These are phyloP conservation scores for Drosophila baimaii DNA, from an alignment of 1,140 invertebrate species.

Conservation along the genomic window DNA sequence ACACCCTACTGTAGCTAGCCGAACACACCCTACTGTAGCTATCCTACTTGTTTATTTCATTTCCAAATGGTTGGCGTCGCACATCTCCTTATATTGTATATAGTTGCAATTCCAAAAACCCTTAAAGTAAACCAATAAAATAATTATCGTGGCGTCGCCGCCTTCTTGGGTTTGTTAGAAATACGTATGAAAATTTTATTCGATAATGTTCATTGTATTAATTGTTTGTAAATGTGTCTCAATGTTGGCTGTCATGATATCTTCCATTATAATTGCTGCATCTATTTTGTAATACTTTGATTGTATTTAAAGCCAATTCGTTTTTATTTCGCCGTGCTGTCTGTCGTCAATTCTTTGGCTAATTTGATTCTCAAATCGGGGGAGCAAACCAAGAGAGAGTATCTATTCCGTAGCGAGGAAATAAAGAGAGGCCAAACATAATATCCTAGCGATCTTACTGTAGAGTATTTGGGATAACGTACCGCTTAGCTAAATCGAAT, in stretches of 20 bases:
- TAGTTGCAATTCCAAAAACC: not conserved
- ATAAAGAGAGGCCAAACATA: conserved; percentile 38
- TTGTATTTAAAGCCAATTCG: conserved; percentile 74
- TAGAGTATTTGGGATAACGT: conserved; percentile 54
- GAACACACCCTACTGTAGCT: no score
- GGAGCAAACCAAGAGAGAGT: conserved; percentile 42
- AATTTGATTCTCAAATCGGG: conserved; percentile 68
- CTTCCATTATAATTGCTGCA: conserved; percentile 45
- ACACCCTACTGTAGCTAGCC: not conserved
- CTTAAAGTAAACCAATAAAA: not conserved
- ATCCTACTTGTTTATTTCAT: not conserved
- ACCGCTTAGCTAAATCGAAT: conserved; percentile 47
- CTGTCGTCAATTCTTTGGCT: conserved; percentile 73
- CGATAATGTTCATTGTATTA: conserved; percentile 81
- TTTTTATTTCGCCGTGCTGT: conserved; percentile 52
- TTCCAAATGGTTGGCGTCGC: not conserved
- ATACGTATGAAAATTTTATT: conserved; percentile 84
- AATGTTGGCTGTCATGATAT: conserved; percentile 45
- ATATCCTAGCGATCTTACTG: conserved; percentile 48
- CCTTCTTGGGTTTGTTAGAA: conserved; percentile 68
- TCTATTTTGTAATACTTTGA: conserved; percentile 47
- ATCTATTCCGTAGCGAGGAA: conserved; percentile 21
- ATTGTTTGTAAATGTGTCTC: conserved; percentile 54
- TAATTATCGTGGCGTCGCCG: not conserved
- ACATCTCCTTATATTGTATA: no score